Percentiles rank a stretch among this genome's conserved stretches.
phyloP scores from a whole-genome alignment of 30 jellyfish, hydroid and myxozoan species.

The Aurelia aurita complex sp. Pacific region DNA sequence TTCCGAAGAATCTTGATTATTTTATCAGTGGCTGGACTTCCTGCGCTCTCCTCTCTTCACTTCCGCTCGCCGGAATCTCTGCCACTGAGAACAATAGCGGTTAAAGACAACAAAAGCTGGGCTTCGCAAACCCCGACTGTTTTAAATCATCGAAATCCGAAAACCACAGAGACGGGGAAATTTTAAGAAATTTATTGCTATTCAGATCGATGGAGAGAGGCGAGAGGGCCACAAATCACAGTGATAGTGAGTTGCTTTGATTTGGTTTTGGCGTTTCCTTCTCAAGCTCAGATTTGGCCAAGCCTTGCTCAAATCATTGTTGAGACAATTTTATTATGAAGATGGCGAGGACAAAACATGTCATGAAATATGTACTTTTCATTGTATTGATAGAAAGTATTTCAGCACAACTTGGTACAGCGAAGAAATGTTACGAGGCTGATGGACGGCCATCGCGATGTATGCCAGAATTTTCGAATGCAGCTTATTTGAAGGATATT shows the following conservation, averaged over 20 bases:
- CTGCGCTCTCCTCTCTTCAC: conserved; percentile 62
- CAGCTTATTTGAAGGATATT: conserved; percentile 82
- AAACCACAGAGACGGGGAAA: conserved; percentile 56
- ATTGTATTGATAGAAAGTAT: conserved; percentile 18
- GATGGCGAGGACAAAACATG: conserved; percentile 12
- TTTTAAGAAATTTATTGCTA: neutral
- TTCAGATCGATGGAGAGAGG: neutral
- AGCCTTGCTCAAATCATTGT: neutral
- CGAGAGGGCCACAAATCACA: conserved; percentile 13
- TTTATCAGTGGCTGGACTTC: conserved; percentile 43
- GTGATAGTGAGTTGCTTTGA: neutral
- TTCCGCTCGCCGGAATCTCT: conserved; percentile 71
- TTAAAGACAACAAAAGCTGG: conserved; percentile 22
- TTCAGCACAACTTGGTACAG: conserved; percentile 68
- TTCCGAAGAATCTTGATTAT: conserved; percentile 50
- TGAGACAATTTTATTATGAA: neutral
- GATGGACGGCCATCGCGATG: conserved; percentile 92
- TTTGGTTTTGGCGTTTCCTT: neutral
- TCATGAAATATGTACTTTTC: conserved; percentile 13
- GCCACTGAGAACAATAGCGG: conserved; percentile 60
- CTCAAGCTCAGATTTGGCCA: neutral
- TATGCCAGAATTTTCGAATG: conserved; percentile 97
- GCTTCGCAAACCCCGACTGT: conserved; percentile 25
- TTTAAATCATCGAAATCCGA: conserved; percentile 13
- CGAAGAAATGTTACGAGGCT: conserved; percentile 82